Evolutionary conservation across 2,888 invertebrate species (phyloP).

Genomic region (Idaea biselata): DNA sequence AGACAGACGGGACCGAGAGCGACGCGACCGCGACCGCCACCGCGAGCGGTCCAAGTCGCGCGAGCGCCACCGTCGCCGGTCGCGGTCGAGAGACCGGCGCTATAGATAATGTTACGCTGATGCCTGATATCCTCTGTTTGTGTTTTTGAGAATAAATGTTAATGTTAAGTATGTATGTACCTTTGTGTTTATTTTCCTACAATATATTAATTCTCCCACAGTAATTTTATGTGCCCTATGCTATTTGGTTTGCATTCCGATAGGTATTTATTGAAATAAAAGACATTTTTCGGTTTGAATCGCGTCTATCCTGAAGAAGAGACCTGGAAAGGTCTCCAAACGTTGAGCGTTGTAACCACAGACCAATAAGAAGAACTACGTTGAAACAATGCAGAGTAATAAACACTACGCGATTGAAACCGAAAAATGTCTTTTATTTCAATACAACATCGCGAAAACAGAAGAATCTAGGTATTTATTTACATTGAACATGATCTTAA

Average conservation of each 20-base stretch:
- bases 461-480: too few species aligned
- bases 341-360: too few species aligned
- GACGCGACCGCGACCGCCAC: conserved; percentile 39
- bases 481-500: too few species aligned
- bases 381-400: too few species aligned
- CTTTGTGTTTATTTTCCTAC: neutral
- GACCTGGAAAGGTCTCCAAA: too few species aligned
- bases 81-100: conserved; percentile 67
- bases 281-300: neutral
- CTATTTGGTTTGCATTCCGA: neutral
- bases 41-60: conserved; percentile 48
- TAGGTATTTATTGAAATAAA: neutral
- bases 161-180: conserved; percentile 38
- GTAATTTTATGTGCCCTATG: too few species aligned
- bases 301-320: neutral
- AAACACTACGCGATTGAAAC: too few species aligned
- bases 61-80: conserved; percentile 52
- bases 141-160: conserved; percentile 53
- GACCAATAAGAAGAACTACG: too few species aligned
- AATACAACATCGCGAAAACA: too few species aligned
- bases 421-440: too few species aligned
- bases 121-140: conserved; percentile 29
- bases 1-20: conserved; percentile 38
- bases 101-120: conserved; percentile 58
- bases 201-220: neutral